Evolutionary conservation across 2,888 invertebrate species (phyloP).

Genomic region (Epirrhoe tristata): DNA sequence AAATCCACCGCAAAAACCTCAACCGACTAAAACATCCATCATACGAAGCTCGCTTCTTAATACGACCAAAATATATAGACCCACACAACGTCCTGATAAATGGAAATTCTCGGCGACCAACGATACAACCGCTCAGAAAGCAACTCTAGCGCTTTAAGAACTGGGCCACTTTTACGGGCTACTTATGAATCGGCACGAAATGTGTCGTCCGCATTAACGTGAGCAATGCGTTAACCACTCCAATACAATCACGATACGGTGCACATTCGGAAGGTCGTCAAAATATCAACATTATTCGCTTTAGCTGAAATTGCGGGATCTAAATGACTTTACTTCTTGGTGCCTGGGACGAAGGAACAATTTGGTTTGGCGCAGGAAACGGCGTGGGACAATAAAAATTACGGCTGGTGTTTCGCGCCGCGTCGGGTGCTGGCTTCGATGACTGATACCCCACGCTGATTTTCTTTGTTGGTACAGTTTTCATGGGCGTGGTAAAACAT

Average conservation of each 20-base stretch:
- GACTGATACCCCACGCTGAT: conserved; percentile 73
- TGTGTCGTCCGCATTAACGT: conserved; percentile 68
- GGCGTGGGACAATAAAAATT: conserved; percentile 77
- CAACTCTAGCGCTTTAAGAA: conserved; percentile 58
- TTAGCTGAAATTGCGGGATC: conserved; percentile 63
- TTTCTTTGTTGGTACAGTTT: conserved; percentile 72
- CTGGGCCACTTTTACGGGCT: conserved; percentile 61
- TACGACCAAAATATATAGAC: conserved; percentile 75
- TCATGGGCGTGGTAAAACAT: conserved; percentile 54
- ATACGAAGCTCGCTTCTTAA: conserved; percentile 73
- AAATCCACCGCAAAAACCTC: conserved; percentile 69
- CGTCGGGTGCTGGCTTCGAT: conserved; percentile 72
- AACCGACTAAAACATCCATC: conserved; percentile 73
- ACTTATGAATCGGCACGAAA: conserved; percentile 51
- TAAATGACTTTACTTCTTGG: conserved; percentile 66
- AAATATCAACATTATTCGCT: conserved; percentile 77
- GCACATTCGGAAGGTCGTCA: conserved; percentile 70
- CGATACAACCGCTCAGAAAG: conserved; percentile 44
- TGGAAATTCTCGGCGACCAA: conserved; percentile 60
- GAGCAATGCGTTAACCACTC: conserved; percentile 72
- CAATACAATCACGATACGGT: conserved; percentile 71
- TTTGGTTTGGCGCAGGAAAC: conserved; percentile 60
- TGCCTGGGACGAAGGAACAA: conserved; percentile 65
- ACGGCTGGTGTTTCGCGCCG: conserved; percentile 73
- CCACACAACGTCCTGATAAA: conserved; percentile 69